Evolutionary conservation across 2,113 vertebrate genomes (phyloP).

Genomic region (Pampusana beccarii): DNA sequence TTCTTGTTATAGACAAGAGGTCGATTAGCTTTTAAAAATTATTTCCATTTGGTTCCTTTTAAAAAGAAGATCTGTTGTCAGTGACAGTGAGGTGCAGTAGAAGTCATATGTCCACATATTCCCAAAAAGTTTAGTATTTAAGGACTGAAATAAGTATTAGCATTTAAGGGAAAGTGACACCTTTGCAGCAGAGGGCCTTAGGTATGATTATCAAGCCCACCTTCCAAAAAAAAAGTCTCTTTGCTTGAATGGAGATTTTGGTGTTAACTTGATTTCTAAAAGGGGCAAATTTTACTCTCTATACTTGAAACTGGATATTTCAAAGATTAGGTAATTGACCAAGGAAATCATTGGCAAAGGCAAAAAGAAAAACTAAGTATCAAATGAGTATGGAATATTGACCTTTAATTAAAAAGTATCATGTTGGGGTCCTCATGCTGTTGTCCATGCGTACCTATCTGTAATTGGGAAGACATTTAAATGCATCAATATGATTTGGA

Average conservation of each 20-base stretch:
- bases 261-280: neutral
- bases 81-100: neutral
- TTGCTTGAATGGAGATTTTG: neutral
- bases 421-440: neutral
- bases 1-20: neutral
- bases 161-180: neutral
- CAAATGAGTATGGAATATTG: neutral
- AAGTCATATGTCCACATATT: neutral
- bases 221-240: neutral
- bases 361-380: neutral
- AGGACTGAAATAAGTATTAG: neutral
- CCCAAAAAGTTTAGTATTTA: neutral
- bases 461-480: neutral
- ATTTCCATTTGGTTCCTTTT: neutral
- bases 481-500: neutral
- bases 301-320: neutral
- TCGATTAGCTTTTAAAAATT: neutral
- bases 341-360: neutral
- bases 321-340: neutral
- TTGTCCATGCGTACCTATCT: neutral
- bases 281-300: neutral
- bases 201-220: neutral
- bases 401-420: neutral
- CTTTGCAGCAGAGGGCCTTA: neutral
- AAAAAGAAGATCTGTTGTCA: neutral